Percentiles rank a stretch among this genome's conserved stretches.
phyloP scores from a whole-genome alignment of 1,140 invertebrate genomes.

The Acromyrmex heyeri region DNA sequence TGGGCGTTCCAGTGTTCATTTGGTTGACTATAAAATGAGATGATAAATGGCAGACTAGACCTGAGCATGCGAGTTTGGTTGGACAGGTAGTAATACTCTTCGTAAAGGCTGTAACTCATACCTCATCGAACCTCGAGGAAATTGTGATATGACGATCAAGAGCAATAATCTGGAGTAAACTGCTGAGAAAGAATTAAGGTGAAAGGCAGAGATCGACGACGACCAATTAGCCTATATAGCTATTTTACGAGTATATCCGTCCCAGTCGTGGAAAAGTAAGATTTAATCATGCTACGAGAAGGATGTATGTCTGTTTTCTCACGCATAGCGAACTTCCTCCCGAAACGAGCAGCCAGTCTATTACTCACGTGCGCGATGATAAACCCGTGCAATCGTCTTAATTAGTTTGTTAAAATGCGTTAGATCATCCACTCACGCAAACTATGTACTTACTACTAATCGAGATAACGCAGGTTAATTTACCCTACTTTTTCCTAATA shows the following conservation, averaged over 20 bases:
- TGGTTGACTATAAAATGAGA: constrained; percentile 76
- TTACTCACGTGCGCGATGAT: constrained; percentile 62
- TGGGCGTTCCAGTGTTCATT: constrained; percentile 64
- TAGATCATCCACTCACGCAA: constrained; percentile 34
- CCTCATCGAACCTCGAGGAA: constrained; percentile 75
- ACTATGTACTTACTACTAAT: constrained; percentile 28
- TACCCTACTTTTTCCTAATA: constrained; percentile 33
- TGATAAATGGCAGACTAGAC: constrained; percentile 82
- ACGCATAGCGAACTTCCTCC: constrained; percentile 72
- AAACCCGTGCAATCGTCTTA: constrained; percentile 70
- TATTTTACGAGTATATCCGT: constrained; percentile 78
- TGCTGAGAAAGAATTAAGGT: constrained; percentile 59
- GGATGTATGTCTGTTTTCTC: constrained; percentile 81
- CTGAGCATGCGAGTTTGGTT: constrained; percentile 79
- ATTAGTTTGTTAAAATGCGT: constrained; percentile 69
- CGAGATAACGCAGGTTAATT: constrained; percentile 50
- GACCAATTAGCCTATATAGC: constrained; percentile 83
- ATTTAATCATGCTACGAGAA: constrained; percentile 79
- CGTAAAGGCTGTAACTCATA: constrained; percentile 84
- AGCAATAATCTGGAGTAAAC: constrained; percentile 71
- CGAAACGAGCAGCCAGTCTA: constrained; percentile 53
- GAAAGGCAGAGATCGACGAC: constrained; percentile 68
- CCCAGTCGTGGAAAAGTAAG: constrained; percentile 72
- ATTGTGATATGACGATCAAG: constrained; percentile 81
- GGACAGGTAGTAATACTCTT: constrained; percentile 85